These are phyloP conservation scores for Lepas anatifera DNA, from an alignment of 2,888 invertebrate species.

Conservation along the genomic window DNA sequence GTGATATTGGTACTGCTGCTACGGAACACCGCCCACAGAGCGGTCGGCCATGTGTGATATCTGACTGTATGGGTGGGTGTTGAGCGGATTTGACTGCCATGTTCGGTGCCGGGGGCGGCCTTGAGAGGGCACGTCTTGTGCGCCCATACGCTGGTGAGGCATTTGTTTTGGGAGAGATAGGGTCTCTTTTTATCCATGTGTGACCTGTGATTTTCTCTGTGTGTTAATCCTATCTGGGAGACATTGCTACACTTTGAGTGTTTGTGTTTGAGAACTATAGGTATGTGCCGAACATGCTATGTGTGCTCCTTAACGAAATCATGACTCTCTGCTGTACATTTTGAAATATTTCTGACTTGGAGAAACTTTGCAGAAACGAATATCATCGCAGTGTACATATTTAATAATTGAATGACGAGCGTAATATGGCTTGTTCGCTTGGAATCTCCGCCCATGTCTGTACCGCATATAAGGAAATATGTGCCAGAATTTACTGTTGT, in stretches of 20 bases:
- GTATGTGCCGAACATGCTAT: neutral
- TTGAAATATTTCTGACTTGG: neutral
- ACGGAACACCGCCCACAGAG: neutral
- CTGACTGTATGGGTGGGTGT: no score
- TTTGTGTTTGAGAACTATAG: neutral
- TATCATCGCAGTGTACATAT: neutral
- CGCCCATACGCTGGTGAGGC: neutral
- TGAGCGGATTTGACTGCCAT: neutral
- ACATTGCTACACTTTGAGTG: neutral
- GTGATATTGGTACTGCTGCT: neutral
- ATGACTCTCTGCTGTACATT: neutral
- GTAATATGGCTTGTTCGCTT: neutral
- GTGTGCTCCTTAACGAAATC: neutral
- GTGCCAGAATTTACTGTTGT: constrained; percentile 12
- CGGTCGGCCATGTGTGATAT: constrained; percentile 1
- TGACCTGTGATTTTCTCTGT: neutral
- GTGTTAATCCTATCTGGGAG: no score
- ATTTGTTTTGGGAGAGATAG: neutral
- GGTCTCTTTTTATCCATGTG: neutral
- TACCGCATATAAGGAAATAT: neutral
- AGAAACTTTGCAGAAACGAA: neutral
- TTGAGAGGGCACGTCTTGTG: neutral
- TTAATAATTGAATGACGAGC: no score
- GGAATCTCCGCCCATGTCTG: neutral
- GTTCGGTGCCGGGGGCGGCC: neutral